Evolutionary conservation across 2,797 vertebrate species (phyloP).

Genomic region (Scarus forsteni): DNA sequence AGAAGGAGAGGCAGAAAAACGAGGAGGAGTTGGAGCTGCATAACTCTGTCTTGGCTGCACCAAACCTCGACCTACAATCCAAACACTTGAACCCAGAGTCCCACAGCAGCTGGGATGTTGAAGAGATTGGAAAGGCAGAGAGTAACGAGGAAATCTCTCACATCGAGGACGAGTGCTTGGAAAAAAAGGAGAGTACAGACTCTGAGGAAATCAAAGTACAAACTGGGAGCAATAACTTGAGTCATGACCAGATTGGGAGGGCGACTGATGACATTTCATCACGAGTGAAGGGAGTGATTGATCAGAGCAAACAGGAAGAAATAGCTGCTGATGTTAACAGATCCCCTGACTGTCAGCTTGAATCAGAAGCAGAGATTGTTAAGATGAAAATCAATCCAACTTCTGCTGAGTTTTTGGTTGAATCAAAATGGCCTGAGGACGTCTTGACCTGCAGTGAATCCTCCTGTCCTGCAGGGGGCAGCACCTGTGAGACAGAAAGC

Average conservation of each 20-base stretch:
- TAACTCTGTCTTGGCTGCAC: constrained; percentile 13
- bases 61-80: constrained; percentile 47
- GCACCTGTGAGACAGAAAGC: constrained; percentile 22
- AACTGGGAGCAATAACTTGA: background rate
- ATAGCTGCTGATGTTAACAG: background rate
- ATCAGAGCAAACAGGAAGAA: constrained; percentile 1
- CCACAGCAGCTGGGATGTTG: constrained; percentile 15
- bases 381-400: constrained; percentile 7
- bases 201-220: constrained; percentile 11
- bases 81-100: constrained; percentile 27
- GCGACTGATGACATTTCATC: constrained; percentile 3
- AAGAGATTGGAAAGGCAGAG: constrained; percentile 30
- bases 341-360: constrained; percentile 14
- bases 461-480: constrained; percentile 56
- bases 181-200: constrained; percentile 10
- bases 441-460: constrained; percentile 14
- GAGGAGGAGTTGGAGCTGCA: constrained; percentile 38
- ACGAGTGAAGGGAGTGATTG: background rate
- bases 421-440: background rate
- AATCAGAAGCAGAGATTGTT: background rate
- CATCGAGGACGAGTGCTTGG: constrained; percentile 1
- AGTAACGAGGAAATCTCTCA: constrained; percentile 23
- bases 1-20: constrained; percentile 44
- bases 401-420: background rate
- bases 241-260: background rate